Base-by-base conservation (phyloP, 1,140 invertebrate genomes). In the Drosophila neocordata region DNA sequence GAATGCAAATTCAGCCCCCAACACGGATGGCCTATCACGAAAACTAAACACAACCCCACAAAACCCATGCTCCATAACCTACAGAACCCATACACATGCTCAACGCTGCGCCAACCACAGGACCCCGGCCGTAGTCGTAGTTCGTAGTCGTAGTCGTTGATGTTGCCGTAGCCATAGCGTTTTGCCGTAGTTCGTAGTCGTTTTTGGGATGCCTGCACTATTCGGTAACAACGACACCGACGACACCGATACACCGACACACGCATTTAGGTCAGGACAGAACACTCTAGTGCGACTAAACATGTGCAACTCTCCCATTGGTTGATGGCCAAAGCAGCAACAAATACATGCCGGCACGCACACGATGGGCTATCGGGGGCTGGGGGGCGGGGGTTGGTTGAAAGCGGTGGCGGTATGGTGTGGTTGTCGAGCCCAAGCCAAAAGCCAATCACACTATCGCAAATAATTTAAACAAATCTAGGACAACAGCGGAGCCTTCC, bases 391-490 rank as follows among this genome's bases (percentile, higher is more conserved):
- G 15, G n/a, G 41, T 15, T 15, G 41, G 4, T 15, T 13, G 8
- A 20, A 11, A 9, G 2, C 37, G 48, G 51, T 31, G 41, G 35
- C 12, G 61, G n/a, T 37, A 31, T 9, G 31, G 60, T 37, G 57
- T 53, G 56, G 60, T 37, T 38, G 44, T 59, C 55, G 69, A 58
- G 61, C 69, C 37, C 58, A 70, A 56, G 70, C 48, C 76, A 83
- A 80, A 91, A 90, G 89, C 89, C 89, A 91, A 91, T 91, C 89
- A 91, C 85, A 91, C 89, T 91, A 91, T 91, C 89, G 89, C 89
- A 91, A 89, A 91, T 81, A 84, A 87, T 91, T 91, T 85, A 91
- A 91, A 91, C 89, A 91, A 91, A 91, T 91, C 85, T 89, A 89
- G 85, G 89, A 83, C 82, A 85, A 65, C 65, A 57, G 31, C 35